A percentile compares a stretch with the other conserved stretches of the same genome.
These are phyloP conservation scores for Ypsolopha sequella DNA, from an alignment of 2,888 invertebrate genomes.

Conservation along the genomic window DNA sequence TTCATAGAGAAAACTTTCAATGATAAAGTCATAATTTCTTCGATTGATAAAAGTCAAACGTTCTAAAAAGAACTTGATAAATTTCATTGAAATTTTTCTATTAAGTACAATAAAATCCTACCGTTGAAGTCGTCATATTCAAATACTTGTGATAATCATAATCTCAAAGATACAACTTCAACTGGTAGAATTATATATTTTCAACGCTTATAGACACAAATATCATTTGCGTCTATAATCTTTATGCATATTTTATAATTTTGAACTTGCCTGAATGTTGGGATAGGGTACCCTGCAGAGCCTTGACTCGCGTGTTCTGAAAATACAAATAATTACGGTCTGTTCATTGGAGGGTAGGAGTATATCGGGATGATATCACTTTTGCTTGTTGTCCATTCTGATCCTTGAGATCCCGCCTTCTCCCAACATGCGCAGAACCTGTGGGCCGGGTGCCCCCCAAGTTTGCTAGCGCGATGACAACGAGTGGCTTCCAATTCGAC, in stretches of 20 bases:
- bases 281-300: constrained; percentile 95
- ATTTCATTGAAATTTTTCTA: no score
- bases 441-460: constrained; percentile 76
- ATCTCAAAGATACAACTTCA: no score
- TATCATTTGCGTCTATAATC: constrained; percentile 41
- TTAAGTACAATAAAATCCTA: no score
- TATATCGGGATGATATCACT: constrained; percentile 11
- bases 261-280: constrained; percentile 92
- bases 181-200: constrained; percentile 1
- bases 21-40: no score
- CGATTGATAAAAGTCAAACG: no score
- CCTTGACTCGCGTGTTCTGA: constrained; percentile 48
- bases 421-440: constrained; percentile 74
- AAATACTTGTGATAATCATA: no score
- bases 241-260: constrained; percentile 17
- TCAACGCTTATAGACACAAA: constrained; percentile 41
- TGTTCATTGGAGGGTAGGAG: constrained; percentile 17
- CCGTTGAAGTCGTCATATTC: no score
- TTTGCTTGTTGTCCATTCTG: neutral
- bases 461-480: constrained; percentile 70
- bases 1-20: no score
- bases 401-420: constrained; percentile 37
- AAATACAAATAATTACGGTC: constrained; percentile 9
- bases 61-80: no score
- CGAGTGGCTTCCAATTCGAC: constrained; percentile 73